A percentile compares a stretch with the other conserved stretches of the same genome.
Evolutionary conservation across 2,797 vertebrate species (phyloP).

Genomic region (Leucoraja ocellata): DNA sequence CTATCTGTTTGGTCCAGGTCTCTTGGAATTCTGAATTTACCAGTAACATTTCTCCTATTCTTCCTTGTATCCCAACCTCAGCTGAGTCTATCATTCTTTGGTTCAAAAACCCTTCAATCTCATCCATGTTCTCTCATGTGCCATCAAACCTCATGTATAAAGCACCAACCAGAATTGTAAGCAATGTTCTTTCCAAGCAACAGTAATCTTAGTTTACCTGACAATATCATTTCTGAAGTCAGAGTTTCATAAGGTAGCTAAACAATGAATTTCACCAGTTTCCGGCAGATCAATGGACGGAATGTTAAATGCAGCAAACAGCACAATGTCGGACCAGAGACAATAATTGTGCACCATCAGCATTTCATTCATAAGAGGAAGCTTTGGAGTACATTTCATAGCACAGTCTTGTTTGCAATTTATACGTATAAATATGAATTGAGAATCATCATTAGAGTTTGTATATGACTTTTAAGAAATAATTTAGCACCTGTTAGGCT

Average conservation of each 20-base stretch:
- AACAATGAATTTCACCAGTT: background rate
- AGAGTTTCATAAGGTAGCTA: background rate
- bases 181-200: background rate
- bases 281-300: background rate
- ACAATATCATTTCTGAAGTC: background rate
- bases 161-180: too few relatives aligned
- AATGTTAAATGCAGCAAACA: background rate
- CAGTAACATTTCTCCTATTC: too few relatives aligned
- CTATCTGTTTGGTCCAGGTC: too few relatives aligned
- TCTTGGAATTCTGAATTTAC: too few relatives aligned
- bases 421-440: background rate
- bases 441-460: background rate
- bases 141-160: too few relatives aligned
- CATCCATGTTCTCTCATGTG: too few relatives aligned
- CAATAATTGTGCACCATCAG: background rate
- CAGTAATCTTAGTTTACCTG: background rate
- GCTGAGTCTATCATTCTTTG: too few relatives aligned
- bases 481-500: conserved; percentile 75
- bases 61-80: too few relatives aligned
- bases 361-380: background rate
- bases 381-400: background rate
- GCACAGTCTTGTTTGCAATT: background rate
- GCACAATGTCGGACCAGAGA: background rate
- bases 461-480: background rate
- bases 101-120: too few relatives aligned